A percentile compares a stretch with the other conserved stretches of the same genome.
Evolutionary conservation across 1,140 invertebrate species (phyloP).

Genomic region (Drosophila nigrodunni): DNA sequence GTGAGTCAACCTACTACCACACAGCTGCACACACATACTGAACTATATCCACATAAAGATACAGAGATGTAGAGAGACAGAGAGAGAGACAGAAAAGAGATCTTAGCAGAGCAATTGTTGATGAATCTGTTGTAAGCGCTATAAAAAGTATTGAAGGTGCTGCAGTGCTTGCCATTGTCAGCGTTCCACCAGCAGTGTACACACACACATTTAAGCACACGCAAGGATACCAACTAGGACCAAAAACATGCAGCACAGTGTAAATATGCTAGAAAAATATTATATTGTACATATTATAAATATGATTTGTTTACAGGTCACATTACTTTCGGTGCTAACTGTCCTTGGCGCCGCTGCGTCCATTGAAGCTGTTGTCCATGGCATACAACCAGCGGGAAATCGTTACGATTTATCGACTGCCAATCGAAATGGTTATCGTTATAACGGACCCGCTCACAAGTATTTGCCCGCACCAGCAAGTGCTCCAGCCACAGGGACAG

Average conservation of each 20-base stretch:
- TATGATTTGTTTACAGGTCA: not conserved
- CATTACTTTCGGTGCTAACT: not conserved
- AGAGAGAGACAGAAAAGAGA: constrained; percentile 1
- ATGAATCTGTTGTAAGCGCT: constrained; percentile 35
- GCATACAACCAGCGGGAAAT: constrained; percentile 23
- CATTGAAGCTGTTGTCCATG: constrained; percentile 40
- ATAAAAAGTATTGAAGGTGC: constrained; percentile 42
- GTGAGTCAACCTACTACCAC: constrained; percentile 41
- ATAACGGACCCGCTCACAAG: constrained; percentile 69
- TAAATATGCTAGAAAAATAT: not conserved
- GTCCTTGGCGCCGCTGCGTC: not conserved
- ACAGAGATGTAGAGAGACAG: not conserved
- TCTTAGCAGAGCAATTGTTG: constrained; percentile 27
- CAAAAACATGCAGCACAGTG: constrained; percentile 1
- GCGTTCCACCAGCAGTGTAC: constrained; percentile 14
- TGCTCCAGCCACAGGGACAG: constrained; percentile 28
- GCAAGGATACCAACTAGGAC: not conserved
- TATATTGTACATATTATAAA: not conserved
- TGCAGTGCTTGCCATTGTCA: constrained; percentile 28
- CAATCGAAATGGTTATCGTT: constrained; percentile 62
- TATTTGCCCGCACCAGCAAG: constrained; percentile 56
- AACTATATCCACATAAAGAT: not conserved
- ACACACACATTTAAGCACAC: constrained; percentile 16
- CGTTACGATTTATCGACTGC: not conserved
- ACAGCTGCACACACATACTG: not conserved